These are phyloP conservation scores for Lacanobia oleracea DNA, from an alignment of 2,888 invertebrate species.

Conservation along the genomic window DNA sequence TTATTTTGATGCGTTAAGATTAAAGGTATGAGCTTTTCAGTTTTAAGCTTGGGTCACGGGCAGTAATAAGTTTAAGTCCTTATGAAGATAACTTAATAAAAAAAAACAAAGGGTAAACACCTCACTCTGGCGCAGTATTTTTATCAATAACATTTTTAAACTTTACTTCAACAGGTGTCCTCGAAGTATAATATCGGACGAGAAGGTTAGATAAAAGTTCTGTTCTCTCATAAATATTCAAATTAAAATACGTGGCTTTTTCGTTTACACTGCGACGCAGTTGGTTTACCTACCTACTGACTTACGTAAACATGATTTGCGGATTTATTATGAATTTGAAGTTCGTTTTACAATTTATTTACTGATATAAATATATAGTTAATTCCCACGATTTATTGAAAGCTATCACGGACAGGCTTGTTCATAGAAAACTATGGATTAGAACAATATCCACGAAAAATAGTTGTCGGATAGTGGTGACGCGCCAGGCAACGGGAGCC, in stretches of 20 bases:
- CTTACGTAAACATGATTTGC: constrained; percentile 32
- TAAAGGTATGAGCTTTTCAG: constrained; percentile 1
- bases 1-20: constrained; percentile 9
- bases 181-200: constrained; percentile 55
- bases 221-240: constrained; percentile 59
- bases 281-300: constrained; percentile 10
- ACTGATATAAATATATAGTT: background rate
- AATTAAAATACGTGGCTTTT: constrained; percentile 50
- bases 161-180: constrained; percentile 62
- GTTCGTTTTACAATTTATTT: background rate
- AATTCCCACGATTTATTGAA: background rate
- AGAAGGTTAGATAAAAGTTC: constrained; percentile 41
- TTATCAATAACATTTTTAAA: constrained; percentile 42
- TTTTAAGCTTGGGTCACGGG: constrained; percentile 2
- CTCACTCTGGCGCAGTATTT: background rate
- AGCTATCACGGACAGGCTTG: background rate
- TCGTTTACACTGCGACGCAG: constrained; percentile 21
- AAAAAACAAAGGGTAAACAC: background rate
- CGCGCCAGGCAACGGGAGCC: background rate
- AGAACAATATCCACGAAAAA: background rate
- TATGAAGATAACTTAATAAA: background rate
- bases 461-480: background rate
- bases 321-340: constrained; percentile 30
- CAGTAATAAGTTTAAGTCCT: background rate
- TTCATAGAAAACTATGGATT: background rate